Conservation (phyloP, 2,113 vertebrate genomes). For the Engystomops pustulosus region DNA sequence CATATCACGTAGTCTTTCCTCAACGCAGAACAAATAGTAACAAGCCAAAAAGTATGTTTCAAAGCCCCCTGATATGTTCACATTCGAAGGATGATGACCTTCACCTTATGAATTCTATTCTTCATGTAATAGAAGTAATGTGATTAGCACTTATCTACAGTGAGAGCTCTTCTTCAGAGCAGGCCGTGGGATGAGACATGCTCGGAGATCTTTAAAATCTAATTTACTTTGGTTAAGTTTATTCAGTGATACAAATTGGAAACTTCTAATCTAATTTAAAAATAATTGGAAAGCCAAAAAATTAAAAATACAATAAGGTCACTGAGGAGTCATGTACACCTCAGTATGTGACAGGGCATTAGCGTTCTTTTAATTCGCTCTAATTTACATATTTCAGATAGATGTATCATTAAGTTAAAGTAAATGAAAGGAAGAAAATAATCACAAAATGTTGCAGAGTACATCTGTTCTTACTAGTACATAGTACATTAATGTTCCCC, state of each 20-base stretch:
- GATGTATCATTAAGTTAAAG: background rate
- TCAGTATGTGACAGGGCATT: background rate
- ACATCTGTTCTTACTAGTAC: no score
- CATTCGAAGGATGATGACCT: slow-evolving; percentile 33
- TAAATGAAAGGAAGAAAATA: background rate
- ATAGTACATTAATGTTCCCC: no score
- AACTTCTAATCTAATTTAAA: slow-evolving; percentile 49
- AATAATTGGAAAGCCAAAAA: slow-evolving; percentile 36
- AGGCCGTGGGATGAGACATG: slow-evolving; percentile 32
- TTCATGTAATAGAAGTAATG: slow-evolving; percentile 36
- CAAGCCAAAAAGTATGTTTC: slow-evolving; percentile 26
- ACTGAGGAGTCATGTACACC: background rate
- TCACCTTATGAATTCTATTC: slow-evolving; percentile 38
- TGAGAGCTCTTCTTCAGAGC: slow-evolving; percentile 42
- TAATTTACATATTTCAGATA: background rate
- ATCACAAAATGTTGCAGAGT: background rate
- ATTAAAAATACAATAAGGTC: slow-evolving; percentile 42
- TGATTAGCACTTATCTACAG: slow-evolving; percentile 48
- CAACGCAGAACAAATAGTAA: slow-evolving; percentile 10
- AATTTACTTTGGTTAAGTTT: slow-evolving; percentile 52
- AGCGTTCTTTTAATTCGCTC: background rate
- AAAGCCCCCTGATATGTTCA: slow-evolving; percentile 17
- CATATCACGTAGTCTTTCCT: slow-evolving; percentile 14
- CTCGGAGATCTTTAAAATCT: slow-evolving; percentile 45
- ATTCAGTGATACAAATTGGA: slow-evolving; percentile 53